These are phyloP conservation scores for Cynodonichthys magdalenae DNA, from an alignment of 2,797 vertebrate genomes.

Conservation along the genomic window DNA sequence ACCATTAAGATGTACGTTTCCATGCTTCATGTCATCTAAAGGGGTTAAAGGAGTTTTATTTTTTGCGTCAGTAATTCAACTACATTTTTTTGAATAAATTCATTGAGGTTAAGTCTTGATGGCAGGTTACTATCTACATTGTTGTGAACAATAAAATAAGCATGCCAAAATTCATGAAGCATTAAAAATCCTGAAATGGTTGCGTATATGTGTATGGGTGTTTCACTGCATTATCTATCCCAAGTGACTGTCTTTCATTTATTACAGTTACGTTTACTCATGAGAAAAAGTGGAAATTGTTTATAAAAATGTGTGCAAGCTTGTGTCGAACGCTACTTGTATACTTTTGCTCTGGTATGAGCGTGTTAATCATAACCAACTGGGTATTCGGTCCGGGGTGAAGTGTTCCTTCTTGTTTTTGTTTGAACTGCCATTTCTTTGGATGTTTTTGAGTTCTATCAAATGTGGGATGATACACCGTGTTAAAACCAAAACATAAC, in stretches of 20 bases:
- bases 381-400: slow-evolving; percentile 1
- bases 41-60: neutral
- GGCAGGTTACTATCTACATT: slow-evolving; percentile 45
- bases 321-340: neutral
- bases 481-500: slow-evolving; percentile 20
- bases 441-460: slow-evolving; percentile 3
- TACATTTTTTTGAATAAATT: slow-evolving; percentile 7
- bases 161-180: slow-evolving; percentile 33
- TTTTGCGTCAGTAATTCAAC: slow-evolving; percentile 21
- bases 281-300: neutral
- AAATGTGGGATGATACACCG: neutral
- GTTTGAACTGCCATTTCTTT: slow-evolving; percentile 14
- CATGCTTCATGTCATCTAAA: slow-evolving; percentile 15
- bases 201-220: neutral
- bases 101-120: no score
- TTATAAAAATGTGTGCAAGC: neutral
- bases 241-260: slow-evolving; percentile 12
- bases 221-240: neutral
- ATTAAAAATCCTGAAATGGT: slow-evolving; percentile 16
- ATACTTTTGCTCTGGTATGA: slow-evolving; percentile 1
- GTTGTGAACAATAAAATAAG: slow-evolving; percentile 44
- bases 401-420: slow-evolving; percentile 19
- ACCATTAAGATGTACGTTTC: slow-evolving; percentile 27
- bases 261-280: neutral
- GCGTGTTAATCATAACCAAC: neutral